Evolutionary conservation across 2,888 invertebrate species (phyloP), one percentile per base, ranked within the genome.

Genomic region (Coleophora deauratella): DNA sequence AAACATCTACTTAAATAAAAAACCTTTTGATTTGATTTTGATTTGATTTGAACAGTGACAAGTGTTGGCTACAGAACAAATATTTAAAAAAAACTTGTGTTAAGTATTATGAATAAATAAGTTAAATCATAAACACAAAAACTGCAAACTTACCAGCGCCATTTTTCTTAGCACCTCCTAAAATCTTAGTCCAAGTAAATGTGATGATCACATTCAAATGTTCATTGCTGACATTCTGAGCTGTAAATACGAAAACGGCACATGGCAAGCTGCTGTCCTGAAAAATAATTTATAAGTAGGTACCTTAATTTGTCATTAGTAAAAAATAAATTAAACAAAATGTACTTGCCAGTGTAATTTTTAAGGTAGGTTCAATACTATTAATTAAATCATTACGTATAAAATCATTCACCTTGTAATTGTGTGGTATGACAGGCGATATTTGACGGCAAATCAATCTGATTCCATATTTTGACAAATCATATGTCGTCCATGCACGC

Each of bases 351-450:
- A n/a, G n/a, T n/a, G n/a, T n/a, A n/a, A n/a, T n/a, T n/a, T n/a
- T n/a, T n/a, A n/a, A n/a, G n/a, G n/a, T n/a, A n/a, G n/a, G n/a
- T n/a, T n/a, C n/a, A n/a, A n/a, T n/a, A n/a, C n/a, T n/a, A 21
- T 21, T 21, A 3, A 4, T 4, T 21, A 33, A 30, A 37, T 27
- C 31, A 37, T 11, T 21, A 35, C 12, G 15, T 1, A 15, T 21
- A n/a, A n/a, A n/a, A n/a, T 27, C 13, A 52, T 52, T 62, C 72
- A 93, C 93, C 88, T 94, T 93, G 76, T 98, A 98, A 75, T 98
- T 94, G 69, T 97, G 91, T 15, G 98, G 97, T 72, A 97, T 93
- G 13, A 98, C 90, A 4, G 98, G 98, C 21, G 97, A 97, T 52
- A 97, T 89, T 79, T 98, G 98, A 39, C 95, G 88, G 66, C 96